Evolutionary conservation across 1,140 invertebrate species (phyloP), one percentile per base, ranked within the genome.

Genomic region (Drosophila repletoides): DNA sequence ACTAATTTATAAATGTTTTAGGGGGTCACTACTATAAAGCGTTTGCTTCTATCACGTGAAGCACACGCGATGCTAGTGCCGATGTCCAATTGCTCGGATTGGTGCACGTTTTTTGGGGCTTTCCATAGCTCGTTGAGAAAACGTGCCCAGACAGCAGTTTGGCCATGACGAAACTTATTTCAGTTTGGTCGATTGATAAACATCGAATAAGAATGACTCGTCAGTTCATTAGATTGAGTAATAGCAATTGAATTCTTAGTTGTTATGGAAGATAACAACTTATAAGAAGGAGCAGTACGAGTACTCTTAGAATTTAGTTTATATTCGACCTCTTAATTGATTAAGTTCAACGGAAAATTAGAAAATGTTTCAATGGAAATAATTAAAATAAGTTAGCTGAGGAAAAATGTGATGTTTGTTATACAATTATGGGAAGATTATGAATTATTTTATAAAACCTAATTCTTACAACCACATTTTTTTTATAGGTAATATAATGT

Each of bases 1-100:
- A n/a, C n/a, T n/a, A n/a, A n/a, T n/a, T n/a, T n/a, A n/a, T n/a
- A n/a, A n/a, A 19, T 6, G 14, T 6, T 34, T 31, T 38, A 26
- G 28, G 28, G 24, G 38, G 19, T 38, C 31, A 38, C 19, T 3
- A n/a, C 21, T 14, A 7, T 33, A 0, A 1, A 14, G 3, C 45
- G 7, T 6, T 15, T 9, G 19, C 10, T 6, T 28, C 6, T 22
- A 73, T 70, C 66, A 73, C 71, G 71, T 73, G 60, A 73, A 73
- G 29, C 40, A 34, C 71, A 73, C 71, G 53, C 71, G 71, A 70
- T 41, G 51, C 40, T 2, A n/a, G n/a, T n/a, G n/a, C 6, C 33
- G 21, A 9, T 36, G 48, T n/a, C 7, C 5, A 28, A 31, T 41
- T 17, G 2, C 14, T 17, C n/a, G n/a, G n/a, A n/a, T 43, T 9